phyloP scores from a whole-genome alignment of 1,140 invertebrate species.

The Oryzaephilus surinamensis region DNA sequence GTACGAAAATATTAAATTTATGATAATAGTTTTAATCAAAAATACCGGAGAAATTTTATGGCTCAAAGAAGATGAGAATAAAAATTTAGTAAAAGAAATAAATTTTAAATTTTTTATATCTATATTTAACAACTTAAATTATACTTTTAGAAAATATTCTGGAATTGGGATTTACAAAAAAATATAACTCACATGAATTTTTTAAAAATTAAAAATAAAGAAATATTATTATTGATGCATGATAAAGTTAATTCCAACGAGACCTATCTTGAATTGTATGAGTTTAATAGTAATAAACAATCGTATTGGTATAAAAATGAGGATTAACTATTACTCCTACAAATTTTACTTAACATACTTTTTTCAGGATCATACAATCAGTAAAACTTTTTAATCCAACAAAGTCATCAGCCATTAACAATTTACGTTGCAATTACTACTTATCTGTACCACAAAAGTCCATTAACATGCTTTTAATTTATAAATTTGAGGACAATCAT shows the following conservation, averaged over 20 bases:
- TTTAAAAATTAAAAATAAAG: conserved; percentile 10
- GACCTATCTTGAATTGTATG: conserved; percentile 15
- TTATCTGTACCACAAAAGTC: conserved; percentile 22
- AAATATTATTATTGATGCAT: conserved; percentile 14
- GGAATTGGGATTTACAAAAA: conserved; percentile 13
- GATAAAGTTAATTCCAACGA: conserved; percentile 1
- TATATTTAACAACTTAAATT: conserved; percentile 3
- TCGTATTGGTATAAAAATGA: conserved; percentile 8
- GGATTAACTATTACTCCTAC: conserved; percentile 4
- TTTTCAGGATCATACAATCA: conserved; percentile 15
- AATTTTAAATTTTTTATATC: background rate
- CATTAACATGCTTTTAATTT: conserved; percentile 15
- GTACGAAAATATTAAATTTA: too few relatives aligned
- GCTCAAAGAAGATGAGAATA: background rate
- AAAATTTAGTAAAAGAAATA: too few relatives aligned
- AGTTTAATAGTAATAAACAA: conserved; percentile 9
- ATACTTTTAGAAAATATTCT: conserved; percentile 14
- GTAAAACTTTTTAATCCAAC: conserved; percentile 6
- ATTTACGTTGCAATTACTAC: conserved; percentile 9
- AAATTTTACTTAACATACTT: conserved; percentile 1
- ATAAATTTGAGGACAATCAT: conserved; percentile 14
- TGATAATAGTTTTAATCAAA: too few relatives aligned
- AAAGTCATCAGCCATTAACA: conserved; percentile 6
- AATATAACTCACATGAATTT: conserved; percentile 14
- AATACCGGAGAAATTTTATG: too few relatives aligned